phyloP scores from a whole-genome alignment of 2,888 invertebrate species.

The Phoenoteleia sp. region DNA sequence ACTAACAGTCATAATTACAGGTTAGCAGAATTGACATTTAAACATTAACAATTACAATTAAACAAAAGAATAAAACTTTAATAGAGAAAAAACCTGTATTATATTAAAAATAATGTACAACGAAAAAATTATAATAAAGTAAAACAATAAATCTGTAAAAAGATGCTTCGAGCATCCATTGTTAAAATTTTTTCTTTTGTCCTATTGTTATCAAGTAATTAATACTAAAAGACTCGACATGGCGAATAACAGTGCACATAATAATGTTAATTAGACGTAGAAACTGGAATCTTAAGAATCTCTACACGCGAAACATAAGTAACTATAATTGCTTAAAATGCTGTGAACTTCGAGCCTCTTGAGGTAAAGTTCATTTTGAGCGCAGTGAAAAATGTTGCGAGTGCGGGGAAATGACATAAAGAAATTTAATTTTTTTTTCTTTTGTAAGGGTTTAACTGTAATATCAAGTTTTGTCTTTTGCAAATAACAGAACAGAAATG shows the following conservation, averaged over 20 bases:
- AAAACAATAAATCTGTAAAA: too few relatives aligned
- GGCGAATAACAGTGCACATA: constrained; percentile 36
- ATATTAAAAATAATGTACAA: too few relatives aligned
- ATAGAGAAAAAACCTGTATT: too few relatives aligned
- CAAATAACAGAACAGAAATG: too few relatives aligned
- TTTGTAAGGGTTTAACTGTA: neutral
- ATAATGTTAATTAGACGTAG: constrained; percentile 42
- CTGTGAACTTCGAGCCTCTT: constrained; percentile 42
- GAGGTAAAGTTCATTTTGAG: constrained; percentile 48
- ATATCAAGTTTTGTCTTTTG: neutral
- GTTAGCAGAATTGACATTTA: too few relatives aligned
- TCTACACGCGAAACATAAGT: constrained; percentile 54
- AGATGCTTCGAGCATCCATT: too few relatives aligned
- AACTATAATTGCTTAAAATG: constrained; percentile 54
- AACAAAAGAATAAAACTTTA: too few relatives aligned
- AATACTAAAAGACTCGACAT: neutral
- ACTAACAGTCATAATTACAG: too few relatives aligned
- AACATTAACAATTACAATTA: too few relatives aligned
- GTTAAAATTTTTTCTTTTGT: too few relatives aligned
- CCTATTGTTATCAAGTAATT: constrained; percentile 1
- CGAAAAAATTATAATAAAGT: too few relatives aligned
- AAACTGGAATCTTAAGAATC: constrained; percentile 42
- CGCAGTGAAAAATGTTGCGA: constrained; percentile 1
- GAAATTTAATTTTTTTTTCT: neutral
- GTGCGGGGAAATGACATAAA: neutral